Conservation (phyloP, 2,797 vertebrate genomes). For the Zonotrichia albicollis region DNA sequence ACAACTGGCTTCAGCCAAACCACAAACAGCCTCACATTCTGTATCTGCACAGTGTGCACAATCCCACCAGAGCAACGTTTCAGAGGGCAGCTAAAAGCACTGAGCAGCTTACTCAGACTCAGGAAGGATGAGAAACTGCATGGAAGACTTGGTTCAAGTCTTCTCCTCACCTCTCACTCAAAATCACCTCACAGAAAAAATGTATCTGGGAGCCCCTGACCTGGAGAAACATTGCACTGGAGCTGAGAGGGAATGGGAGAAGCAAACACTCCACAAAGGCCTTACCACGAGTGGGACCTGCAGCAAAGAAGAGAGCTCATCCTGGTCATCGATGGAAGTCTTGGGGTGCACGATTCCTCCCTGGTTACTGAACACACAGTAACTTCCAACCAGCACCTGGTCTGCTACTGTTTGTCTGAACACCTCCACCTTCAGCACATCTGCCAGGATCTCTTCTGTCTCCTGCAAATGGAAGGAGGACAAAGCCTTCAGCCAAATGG, state of each 20-base stretch:
- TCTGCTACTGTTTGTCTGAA: slow-evolving; percentile 97
- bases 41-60: background rate
- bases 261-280: background rate
- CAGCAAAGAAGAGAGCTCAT: slow-evolving; percentile 94
- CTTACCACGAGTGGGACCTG: slow-evolving; percentile 98
- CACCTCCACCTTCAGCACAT: slow-evolving; percentile 95
- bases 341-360: slow-evolving; percentile 96
- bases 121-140: background rate
- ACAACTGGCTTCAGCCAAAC: background rate
- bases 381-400: slow-evolving; percentile 95
- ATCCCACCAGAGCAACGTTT: background rate
- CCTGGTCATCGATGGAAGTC: slow-evolving; percentile 95
- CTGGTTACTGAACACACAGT: slow-evolving; percentile 95
- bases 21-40: background rate
- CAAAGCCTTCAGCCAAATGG: background rate
- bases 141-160: background rate
- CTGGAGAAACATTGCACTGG: background rate
- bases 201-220: background rate
- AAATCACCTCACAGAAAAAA: background rate
- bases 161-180: background rate
- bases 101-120: background rate
- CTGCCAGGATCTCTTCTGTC: slow-evolving; percentile 95
- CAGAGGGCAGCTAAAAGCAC: background rate
- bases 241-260: background rate
- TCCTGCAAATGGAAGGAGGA: slow-evolving; percentile 77